Evolutionary conservation across 2,113 vertebrate species (phyloP).

Genomic region (Morone chrysops): DNA sequence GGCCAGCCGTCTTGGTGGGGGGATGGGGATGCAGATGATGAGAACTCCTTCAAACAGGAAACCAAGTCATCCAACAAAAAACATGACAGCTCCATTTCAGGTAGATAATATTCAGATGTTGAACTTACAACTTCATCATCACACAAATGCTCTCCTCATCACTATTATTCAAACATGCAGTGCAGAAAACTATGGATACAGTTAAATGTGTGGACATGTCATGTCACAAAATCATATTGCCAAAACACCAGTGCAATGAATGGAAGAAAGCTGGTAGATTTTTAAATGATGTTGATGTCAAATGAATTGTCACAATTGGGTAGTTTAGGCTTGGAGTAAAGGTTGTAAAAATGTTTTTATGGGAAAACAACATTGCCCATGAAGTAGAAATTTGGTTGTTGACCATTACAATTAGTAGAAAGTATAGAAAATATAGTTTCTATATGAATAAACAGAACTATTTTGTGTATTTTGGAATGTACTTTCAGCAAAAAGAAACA

Average conservation of each 20-base stretch:
- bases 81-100: conserved; percentile 85
- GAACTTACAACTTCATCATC: neutral
- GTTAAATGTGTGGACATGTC: neutral
- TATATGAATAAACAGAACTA: no score
- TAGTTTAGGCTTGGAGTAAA: neutral
- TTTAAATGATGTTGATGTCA: neutral
- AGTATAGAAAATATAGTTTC: no score
- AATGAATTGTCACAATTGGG: neutral
- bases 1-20: conserved; percentile 99
- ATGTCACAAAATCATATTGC: neutral
- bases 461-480: no score
- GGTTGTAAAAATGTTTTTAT: neutral
- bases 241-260: neutral
- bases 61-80: conserved; percentile 88
- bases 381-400: no score
- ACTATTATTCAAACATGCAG: neutral
- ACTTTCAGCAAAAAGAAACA: neutral
- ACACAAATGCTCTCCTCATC: neutral
- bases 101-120: conserved; percentile 68
- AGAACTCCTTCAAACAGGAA: conserved; percentile 90
- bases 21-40: conserved; percentile 93
- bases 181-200: neutral
- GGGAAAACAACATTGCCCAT: neutral
- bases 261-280: neutral
- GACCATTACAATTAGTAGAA: no score